phyloP scores from a whole-genome alignment of 2,888 invertebrate genomes.

The Drosophila rellima region DNA sequence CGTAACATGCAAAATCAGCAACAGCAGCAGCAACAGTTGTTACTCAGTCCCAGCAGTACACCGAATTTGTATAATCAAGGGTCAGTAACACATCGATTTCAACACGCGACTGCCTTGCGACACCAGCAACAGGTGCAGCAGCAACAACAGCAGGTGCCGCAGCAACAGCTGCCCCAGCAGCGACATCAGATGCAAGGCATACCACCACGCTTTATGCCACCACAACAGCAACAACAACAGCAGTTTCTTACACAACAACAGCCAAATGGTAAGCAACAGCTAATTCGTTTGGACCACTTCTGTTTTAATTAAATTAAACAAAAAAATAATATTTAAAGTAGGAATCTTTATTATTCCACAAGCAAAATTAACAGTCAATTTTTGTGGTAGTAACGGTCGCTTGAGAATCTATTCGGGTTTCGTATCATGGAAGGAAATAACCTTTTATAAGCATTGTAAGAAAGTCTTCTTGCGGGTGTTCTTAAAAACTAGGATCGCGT shows the following conservation, averaged over 20 bases:
- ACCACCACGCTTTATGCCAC: constrained; percentile 71
- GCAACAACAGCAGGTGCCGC: constrained; percentile 58
- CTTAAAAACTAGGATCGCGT: no score
- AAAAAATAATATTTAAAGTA: no score
- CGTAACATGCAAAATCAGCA: constrained; percentile 75
- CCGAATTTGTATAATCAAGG: constrained; percentile 71
- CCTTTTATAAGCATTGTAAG: no score
- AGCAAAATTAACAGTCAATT: no score
- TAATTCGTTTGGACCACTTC: not conserved
- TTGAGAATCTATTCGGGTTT: no score
- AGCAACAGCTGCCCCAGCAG: constrained; percentile 64
- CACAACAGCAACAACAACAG: constrained; percentile 70
- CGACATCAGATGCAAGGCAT: constrained; percentile 73
- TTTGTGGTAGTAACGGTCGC: no score
- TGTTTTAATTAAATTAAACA: not conserved
- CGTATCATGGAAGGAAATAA: no score
- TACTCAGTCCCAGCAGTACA: constrained; percentile 77
- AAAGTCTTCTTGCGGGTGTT: no score
- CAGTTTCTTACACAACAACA: constrained; percentile 68
- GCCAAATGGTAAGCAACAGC: constrained; percentile 51
- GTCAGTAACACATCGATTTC: constrained; percentile 62
- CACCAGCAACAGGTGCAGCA: constrained; percentile 59
- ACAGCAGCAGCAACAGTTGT: constrained; percentile 70
- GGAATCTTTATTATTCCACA: no score
- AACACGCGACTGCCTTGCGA: constrained; percentile 70